Evolutionary conservation across 2,888 invertebrate species (phyloP).

Genomic region (Athripsodes cinereus): DNA sequence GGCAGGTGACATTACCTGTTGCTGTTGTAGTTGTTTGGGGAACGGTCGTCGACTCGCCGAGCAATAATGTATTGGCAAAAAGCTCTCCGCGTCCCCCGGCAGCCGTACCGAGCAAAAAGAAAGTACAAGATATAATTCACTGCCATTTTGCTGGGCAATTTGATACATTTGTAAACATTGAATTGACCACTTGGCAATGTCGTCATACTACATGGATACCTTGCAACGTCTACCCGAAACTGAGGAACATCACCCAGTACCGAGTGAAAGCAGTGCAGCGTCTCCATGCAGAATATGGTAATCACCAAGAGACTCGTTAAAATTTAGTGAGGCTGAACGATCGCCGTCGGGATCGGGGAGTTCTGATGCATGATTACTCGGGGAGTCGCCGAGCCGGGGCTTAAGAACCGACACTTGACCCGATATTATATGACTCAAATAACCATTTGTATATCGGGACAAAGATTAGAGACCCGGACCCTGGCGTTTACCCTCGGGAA

Average conservation of each 20-base stretch:
- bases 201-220: too few relatives aligned
- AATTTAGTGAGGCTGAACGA: constrained; percentile 14
- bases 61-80: constrained; percentile 57
- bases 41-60: constrained; percentile 57
- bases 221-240: too few relatives aligned
- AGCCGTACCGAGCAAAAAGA: constrained; percentile 51
- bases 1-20: constrained; percentile 26
- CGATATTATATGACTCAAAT: constrained; percentile 1
- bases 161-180: too few relatives aligned
- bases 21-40: constrained; percentile 51
- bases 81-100: constrained; percentile 57
- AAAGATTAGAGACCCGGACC: constrained; percentile 7
- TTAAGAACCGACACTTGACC: constrained; percentile 26
- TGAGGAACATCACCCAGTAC: too few relatives aligned
- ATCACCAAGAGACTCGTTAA: too few relatives aligned
- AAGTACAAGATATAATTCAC: constrained; percentile 28
- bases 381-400: constrained; percentile 26
- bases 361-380: constrained; percentile 25
- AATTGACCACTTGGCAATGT: neutral
- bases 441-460: neutral
- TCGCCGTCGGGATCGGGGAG: constrained; percentile 23
- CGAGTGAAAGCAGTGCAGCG: neutral
- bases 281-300: neutral
- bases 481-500: constrained; percentile 10
- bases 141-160: constrained; percentile 10